Base-by-base conservation (phyloP, 2,888 invertebrate genomes). In the Leptopilina myrica region DNA sequence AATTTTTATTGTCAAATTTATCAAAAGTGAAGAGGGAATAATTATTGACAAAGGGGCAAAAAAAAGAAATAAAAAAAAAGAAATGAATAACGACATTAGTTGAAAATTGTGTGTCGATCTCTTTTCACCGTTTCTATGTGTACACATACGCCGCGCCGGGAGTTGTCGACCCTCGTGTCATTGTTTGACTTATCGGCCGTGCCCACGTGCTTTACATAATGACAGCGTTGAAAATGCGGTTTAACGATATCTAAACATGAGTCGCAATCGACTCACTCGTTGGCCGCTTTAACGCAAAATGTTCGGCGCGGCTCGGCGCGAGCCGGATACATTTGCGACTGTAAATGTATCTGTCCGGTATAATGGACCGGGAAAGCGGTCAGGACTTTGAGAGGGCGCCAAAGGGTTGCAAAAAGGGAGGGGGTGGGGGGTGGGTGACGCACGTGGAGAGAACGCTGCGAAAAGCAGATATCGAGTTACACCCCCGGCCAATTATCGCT, bases 181-280 rank as follows among this genome's bases (percentile, higher is more conserved):
- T 90, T 90, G 90, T 90, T 88, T 87, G 87, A 90, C 88, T 91
- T 91, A 91, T 91, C 91, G 88, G 87, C 80, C 79, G 85, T 85
- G 80, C 84, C 90, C 90, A 91, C 90, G 90, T 90, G 90, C 89
- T 88, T 88, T 87, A 88, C 87, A 89, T 91, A 91, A 91, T 90
- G 87, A 88, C 84, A 85, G 85, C 87, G 89, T 89, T 88, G 90
- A 90, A 91, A 91, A 89, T 88, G 90, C 88, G 89, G 89, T 89
- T 89, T 88, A 88, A 88, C 89, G 89, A 91, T 91, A 89, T 90
- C 88, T 89, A 89, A 89, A 90, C 90, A 88, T 86, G 88, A 87
- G 88, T 89, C 85, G 80, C 85, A 86, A 85, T 84, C 87, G 85
- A 85, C 85, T 86, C 84, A 85, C 85, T 86, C 84, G 83, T 81